A percentile compares a stretch with the other conserved stretches of the same genome.
Evolutionary conservation across 2,888 invertebrate genomes (phyloP).

Genomic region (Calameuta filiformis): DNA sequence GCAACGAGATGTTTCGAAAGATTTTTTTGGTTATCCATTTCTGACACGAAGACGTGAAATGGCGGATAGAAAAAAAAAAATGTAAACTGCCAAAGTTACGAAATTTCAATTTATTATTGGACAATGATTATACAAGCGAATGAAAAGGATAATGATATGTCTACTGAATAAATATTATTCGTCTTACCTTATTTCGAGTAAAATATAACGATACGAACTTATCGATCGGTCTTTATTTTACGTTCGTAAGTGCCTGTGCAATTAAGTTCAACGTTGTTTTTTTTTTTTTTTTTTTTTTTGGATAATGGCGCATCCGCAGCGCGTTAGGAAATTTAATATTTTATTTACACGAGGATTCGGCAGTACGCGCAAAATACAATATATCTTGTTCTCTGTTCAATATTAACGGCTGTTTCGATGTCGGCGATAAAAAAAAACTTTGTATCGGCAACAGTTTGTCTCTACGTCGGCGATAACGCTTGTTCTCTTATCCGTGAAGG

Average conservation of each 20-base stretch:
- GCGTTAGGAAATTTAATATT: neutral
- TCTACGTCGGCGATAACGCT: neutral
- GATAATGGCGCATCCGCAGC: neutral
- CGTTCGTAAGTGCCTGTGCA: no score
- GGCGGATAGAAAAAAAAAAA: neutral
- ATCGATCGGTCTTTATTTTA: no score
- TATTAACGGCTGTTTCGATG: neutral
- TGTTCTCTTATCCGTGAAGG: no score
- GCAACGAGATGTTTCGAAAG: no score
- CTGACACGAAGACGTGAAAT: neutral
- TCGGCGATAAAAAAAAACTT: no score
- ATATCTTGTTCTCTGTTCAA: neutral
- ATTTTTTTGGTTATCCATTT: no score
- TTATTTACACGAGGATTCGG: slow-evolving; percentile 1
- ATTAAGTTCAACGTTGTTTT: neutral
- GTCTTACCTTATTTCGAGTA: slow-evolving; percentile 18
- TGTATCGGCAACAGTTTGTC: no score
- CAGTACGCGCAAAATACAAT: neutral
- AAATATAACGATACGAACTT: slow-evolving; percentile 12
- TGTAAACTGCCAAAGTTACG: slow-evolving; percentile 11
- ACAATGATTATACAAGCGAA: slow-evolving; percentile 30
- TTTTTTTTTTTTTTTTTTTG: neutral
- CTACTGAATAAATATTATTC: slow-evolving; percentile 37
- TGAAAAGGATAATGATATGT: slow-evolving; percentile 31
- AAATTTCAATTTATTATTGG: slow-evolving; percentile 38